These are phyloP conservation scores for Hirudo medicinalis DNA, from an alignment of 1,140 invertebrate genomes.

Conservation along the genomic window DNA sequence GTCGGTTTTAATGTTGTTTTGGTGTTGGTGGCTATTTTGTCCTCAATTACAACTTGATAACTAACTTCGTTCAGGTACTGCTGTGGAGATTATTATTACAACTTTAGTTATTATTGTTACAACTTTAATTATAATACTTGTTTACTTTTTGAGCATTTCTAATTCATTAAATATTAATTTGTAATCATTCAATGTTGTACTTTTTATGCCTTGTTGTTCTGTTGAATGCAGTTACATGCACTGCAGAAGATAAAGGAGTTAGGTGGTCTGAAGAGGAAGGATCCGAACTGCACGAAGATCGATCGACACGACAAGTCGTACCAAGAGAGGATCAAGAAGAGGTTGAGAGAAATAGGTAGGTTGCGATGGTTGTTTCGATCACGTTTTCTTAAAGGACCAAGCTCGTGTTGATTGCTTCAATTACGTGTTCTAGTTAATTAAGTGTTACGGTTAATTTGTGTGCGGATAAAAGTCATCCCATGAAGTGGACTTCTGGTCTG, in stretches of 20 bases:
- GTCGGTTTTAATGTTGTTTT: not conserved
- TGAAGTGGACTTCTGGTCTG: too few relatives aligned
- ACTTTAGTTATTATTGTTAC: not conserved
- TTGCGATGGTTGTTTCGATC: not conserved
- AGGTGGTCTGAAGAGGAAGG: constrained; percentile 32
- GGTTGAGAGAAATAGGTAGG: constrained; percentile 22
- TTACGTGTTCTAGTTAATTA: not conserved
- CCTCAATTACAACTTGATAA: not conserved
- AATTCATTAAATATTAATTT: too few relatives aligned
- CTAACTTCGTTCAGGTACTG: not conserved
- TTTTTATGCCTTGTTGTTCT: too few relatives aligned
- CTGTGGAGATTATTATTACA: not conserved
- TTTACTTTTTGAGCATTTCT: too few relatives aligned
- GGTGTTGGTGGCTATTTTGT: too few relatives aligned
- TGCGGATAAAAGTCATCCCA: not conserved
- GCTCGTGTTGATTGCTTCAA: not conserved
- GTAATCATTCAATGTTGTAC: too few relatives aligned
- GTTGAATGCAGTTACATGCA: constrained; percentile 33
- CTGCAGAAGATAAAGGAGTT: constrained; percentile 30
- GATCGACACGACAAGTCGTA: constrained; percentile 24
- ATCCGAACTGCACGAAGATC: constrained; percentile 35
- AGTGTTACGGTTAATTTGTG: not conserved
- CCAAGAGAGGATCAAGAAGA: constrained; percentile 30
- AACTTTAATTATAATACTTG: too few relatives aligned
- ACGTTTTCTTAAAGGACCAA: not conserved